Evolutionary conservation across 2,113 vertebrate species (phyloP).

Genomic region (Rhineura floridana): DNA sequence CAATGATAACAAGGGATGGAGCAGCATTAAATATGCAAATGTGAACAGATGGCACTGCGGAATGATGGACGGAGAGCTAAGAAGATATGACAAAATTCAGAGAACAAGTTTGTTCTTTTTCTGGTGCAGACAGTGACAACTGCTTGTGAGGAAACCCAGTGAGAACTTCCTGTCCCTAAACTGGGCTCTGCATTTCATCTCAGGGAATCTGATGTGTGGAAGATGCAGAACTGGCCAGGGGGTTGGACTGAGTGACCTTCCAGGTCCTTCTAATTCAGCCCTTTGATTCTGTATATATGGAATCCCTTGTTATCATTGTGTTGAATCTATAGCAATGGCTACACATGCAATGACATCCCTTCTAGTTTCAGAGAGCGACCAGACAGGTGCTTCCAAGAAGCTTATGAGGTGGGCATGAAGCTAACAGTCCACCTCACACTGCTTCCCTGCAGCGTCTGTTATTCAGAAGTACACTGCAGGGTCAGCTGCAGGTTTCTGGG

Average conservation of each 20-base stretch:
- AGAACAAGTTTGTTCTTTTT: not conserved
- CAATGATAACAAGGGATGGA: not conserved
- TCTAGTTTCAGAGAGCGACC: too few relatives aligned
- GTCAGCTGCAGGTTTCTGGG: too few relatives aligned
- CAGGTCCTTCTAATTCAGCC: not conserved
- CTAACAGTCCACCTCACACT: not conserved
- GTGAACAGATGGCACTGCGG: not conserved
- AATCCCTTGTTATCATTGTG: too few relatives aligned
- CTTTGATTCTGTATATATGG: not conserved
- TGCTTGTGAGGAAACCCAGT: not conserved
- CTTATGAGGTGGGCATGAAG: too few relatives aligned
- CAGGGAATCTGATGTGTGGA: not conserved
- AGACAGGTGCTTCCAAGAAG: too few relatives aligned
- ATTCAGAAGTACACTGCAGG: not conserved
- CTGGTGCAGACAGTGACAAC: not conserved
- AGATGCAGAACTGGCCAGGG: not conserved
- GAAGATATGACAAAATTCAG: not conserved
- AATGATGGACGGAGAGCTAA: not conserved
- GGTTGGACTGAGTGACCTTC: not conserved
- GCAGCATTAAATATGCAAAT: not conserved
- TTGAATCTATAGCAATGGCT: not conserved
- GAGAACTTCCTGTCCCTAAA: too few relatives aligned
- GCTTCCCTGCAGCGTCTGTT: not conserved
- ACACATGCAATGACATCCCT: not conserved
- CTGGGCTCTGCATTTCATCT: too few relatives aligned